A percentile compares a stretch with the other conserved stretches of the same genome.
Conservation (phyloP, 2,888 invertebrate genomes). For the Campoplex capitator region DNA sequence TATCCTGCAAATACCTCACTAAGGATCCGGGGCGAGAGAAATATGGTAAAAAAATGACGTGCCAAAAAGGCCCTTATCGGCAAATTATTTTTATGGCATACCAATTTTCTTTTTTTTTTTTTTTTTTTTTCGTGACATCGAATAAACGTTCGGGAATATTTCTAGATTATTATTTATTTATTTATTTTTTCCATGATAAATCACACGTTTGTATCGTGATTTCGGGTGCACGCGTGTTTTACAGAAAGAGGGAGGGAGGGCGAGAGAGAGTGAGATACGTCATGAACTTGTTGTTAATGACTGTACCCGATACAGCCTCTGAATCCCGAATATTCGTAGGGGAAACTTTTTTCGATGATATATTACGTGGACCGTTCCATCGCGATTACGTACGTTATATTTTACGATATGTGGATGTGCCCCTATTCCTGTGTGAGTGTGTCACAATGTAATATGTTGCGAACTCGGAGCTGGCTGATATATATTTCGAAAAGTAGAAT, state of each 20-base stretch:
- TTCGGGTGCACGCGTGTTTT: not conserved
- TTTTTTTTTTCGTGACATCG: not conserved
- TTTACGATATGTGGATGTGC: constrained; percentile 7
- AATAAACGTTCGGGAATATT: not conserved
- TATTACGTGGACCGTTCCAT: constrained; percentile 32
- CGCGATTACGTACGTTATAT: constrained; percentile 15
- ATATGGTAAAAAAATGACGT: not conserved
- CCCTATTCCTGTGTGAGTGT: not conserved
- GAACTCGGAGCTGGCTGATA: constrained; percentile 29
- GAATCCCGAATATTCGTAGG: constrained; percentile 15
- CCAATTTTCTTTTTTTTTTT: not conserved
- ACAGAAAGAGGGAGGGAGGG: not conserved
- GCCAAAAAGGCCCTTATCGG: not conserved
- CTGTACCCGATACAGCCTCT: not conserved
- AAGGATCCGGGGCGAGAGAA: not conserved
- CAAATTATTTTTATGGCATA: not conserved
- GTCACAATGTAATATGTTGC: constrained; percentile 14
- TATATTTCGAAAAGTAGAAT: constrained; percentile 42
- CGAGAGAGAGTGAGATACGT: not conserved
- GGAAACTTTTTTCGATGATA: constrained; percentile 17
- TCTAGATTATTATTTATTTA: not conserved
- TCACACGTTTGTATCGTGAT: constrained; percentile 21
- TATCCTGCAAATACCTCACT: not conserved
- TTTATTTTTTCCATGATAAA: constrained; percentile 5
- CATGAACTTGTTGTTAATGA: constrained; percentile 29